Evolutionary conservation across 2,888 invertebrate species (phyloP).

Genomic region (Cheilosia grossa): DNA sequence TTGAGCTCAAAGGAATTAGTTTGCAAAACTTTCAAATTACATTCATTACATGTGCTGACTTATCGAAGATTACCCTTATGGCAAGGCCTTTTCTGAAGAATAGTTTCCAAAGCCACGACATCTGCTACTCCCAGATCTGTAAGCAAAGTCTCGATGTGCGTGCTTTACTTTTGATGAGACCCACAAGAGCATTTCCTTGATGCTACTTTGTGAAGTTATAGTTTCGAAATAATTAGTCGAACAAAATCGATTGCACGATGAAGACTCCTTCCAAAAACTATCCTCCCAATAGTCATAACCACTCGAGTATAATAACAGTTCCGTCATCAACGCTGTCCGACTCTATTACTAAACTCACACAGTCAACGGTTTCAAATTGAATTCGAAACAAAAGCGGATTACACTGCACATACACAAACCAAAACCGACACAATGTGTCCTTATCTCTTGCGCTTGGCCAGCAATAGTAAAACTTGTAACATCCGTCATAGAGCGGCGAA

Average conservation of each 20-base stretch:
- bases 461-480: slow-evolving; percentile 8
- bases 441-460: slow-evolving; percentile 42
- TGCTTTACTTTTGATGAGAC: slow-evolving; percentile 1
- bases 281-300: slow-evolving; percentile 36
- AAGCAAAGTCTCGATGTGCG: slow-evolving; percentile 10
- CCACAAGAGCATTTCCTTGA: slow-evolving; percentile 25
- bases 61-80: slow-evolving; percentile 3
- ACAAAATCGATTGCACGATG: slow-evolving; percentile 35
- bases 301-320: slow-evolving; percentile 43
- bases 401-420: slow-evolving; percentile 17
- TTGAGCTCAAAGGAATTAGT: slow-evolving; percentile 33
- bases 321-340: slow-evolving; percentile 23
- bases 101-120: not conserved
- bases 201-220: slow-evolving; percentile 24
- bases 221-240: slow-evolving; percentile 1
- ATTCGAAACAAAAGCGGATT: slow-evolving; percentile 69
- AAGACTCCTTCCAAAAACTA: slow-evolving; percentile 6
- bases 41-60: slow-evolving; percentile 35
- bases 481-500: slow-evolving; percentile 49
- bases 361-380: slow-evolving; percentile 52
- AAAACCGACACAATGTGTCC: slow-evolving; percentile 46
- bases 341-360: slow-evolving; percentile 6
- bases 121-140: not conserved
- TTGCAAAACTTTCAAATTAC: slow-evolving; percentile 53
- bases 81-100: not conserved